These are phyloP conservation scores for Agrypnus murinus DNA, from an alignment of 2,888 invertebrate species.

Conservation along the genomic window DNA sequence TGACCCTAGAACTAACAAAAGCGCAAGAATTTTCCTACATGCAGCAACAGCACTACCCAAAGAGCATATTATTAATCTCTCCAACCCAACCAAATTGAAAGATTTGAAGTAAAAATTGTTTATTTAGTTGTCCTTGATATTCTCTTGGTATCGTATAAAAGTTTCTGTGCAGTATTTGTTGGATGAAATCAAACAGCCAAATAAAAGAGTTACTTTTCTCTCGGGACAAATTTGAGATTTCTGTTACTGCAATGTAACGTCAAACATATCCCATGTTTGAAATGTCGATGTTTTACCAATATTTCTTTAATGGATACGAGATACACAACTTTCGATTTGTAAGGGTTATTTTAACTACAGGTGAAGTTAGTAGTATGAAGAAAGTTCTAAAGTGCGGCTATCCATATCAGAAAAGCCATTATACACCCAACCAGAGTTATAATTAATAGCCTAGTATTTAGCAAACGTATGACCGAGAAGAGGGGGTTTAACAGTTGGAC, in stretches of 20 bases:
- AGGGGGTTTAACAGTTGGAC: constrained; percentile 28
- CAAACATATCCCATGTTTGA: background rate
- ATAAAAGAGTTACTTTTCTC: constrained; percentile 8
- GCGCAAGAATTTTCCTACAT: constrained; percentile 18
- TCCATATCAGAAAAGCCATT: background rate
- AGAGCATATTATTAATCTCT: background rate
- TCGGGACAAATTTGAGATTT: constrained; percentile 8
- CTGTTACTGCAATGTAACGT: background rate
- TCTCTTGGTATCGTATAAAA: background rate
- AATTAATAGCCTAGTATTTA: constrained; percentile 29
- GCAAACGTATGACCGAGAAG: constrained; percentile 22
- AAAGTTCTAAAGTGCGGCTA: background rate
- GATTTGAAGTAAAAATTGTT: background rate
- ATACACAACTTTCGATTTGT: background rate
- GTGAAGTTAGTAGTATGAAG: background rate
- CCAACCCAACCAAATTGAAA: no score
- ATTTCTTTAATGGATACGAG: background rate
- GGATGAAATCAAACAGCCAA: constrained; percentile 15
- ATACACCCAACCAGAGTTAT: constrained; percentile 11
- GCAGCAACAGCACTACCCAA: background rate
- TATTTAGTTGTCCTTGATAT: background rate
- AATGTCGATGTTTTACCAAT: background rate
- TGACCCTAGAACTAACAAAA: constrained; percentile 18
- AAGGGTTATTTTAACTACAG: background rate
- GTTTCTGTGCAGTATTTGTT: background rate